A percentile compares a stretch with the other conserved stretches of the same genome.
Evolutionary conservation across 2,888 invertebrate genomes (phyloP).

Genomic region (Mythimna albipuncta): DNA sequence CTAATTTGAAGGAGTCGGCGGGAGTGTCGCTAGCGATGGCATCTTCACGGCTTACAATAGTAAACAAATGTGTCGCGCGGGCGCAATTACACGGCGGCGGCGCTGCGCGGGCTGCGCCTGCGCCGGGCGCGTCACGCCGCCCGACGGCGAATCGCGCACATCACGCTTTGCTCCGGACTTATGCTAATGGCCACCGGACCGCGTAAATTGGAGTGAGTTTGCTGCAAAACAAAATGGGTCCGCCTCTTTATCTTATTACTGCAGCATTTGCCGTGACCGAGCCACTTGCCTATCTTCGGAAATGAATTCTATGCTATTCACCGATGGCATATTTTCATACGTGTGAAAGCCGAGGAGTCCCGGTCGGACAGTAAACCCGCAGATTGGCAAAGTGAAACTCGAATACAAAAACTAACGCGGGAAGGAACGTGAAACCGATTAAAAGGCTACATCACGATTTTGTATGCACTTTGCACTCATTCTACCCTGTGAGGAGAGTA

Average conservation of each 20-base stretch:
- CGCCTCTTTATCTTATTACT: conserved; percentile 89
- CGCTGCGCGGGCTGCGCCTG: conserved; percentile 59
- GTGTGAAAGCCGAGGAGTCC: conserved; percentile 66
- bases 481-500: conserved; percentile 82
- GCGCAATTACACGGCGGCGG: conserved; percentile 82
- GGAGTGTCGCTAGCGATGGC: conserved; percentile 85
- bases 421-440: conserved; percentile 90
- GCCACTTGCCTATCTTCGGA: conserved; percentile 60
- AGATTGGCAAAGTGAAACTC: conserved; percentile 88
- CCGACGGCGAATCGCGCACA: conserved; percentile 84
- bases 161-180: conserved; percentile 87
- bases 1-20: conserved; percentile 87
- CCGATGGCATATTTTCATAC: conserved; percentile 77
- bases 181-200: conserved; percentile 88
- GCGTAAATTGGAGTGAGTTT: conserved; percentile 89
- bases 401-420: conserved; percentile 89
- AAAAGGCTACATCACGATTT: conserved; percentile 90
- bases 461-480: conserved; percentile 90
- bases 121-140: conserved; percentile 75
- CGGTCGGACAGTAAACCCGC: conserved; percentile 77
- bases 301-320: conserved; percentile 75
- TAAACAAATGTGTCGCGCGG: conserved; percentile 89
- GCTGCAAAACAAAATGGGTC: conserved; percentile 88
- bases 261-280: conserved; percentile 74
- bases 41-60: conserved; percentile 90